Evolutionary conservation across 2,797 vertebrate species (phyloP).

Genomic region (Hypotaenidia okinawae): DNA sequence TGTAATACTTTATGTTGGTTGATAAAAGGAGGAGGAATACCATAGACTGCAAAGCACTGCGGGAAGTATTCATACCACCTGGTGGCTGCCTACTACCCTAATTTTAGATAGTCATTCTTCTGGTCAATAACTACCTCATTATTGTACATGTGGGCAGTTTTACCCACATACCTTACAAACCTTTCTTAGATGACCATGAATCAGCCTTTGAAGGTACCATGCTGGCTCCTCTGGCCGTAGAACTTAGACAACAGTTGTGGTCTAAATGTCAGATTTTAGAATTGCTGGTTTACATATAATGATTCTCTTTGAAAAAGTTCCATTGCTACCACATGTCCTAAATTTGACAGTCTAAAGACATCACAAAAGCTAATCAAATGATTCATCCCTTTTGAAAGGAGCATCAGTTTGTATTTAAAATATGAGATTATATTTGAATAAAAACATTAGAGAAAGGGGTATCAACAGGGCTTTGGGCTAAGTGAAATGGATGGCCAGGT

Average conservation of each 20-base stretch:
- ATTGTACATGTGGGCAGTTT: neutral
- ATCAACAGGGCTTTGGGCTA: neutral
- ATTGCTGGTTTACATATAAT: neutral
- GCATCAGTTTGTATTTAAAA: neutral
- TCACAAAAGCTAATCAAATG: neutral
- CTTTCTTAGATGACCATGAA: neutral
- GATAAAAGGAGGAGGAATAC: neutral
- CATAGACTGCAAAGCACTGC: neutral
- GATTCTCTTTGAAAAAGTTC: neutral
- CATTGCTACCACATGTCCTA: accelerated
- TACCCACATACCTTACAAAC: neutral
- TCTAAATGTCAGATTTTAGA: neutral
- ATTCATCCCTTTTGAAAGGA: neutral
- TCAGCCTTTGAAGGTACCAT: neutral
- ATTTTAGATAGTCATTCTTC: neutral
- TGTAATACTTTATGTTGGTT: neutral
- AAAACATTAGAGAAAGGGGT: neutral
- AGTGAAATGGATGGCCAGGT: neutral
- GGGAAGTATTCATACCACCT: neutral
- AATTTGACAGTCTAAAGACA: neutral
- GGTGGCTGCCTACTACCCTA: neutral
- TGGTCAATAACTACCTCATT: neutral
- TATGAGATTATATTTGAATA: neutral
- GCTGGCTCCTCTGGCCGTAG: neutral
- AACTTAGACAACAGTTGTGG: neutral